These are phyloP conservation scores for Leucophora obtusa DNA, from an alignment of 2,888 invertebrate species.

Conservation along the genomic window DNA sequence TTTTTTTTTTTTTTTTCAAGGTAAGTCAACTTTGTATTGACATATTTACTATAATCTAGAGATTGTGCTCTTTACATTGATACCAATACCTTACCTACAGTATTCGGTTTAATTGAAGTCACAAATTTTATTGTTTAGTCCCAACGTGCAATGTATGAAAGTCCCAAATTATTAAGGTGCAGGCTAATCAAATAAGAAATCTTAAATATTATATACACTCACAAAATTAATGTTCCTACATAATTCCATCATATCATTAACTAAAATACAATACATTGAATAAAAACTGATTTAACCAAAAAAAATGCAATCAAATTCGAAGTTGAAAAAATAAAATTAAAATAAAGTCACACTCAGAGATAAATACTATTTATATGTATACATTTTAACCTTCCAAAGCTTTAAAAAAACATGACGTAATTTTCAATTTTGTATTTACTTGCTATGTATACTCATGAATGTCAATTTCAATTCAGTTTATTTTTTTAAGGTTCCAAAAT, in stretches of 20 bases:
- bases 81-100: too few species aligned
- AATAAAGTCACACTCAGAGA: constrained; percentile 24
- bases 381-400: constrained; percentile 57
- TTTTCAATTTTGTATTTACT: constrained; percentile 49
- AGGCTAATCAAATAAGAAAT: neutral
- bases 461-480: constrained; percentile 51
- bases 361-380: constrained; percentile 29
- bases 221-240: neutral
- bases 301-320: constrained; percentile 38
- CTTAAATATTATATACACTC: neutral
- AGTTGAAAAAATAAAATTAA: constrained; percentile 13
- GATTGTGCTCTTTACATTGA: too few species aligned
- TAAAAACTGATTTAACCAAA: constrained; percentile 38
- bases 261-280: constrained; percentile 1
- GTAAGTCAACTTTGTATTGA: too few species aligned
- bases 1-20: too few species aligned
- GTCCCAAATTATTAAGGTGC: neutral
- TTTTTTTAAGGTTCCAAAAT: constrained; percentile 38
- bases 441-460: constrained; percentile 52
- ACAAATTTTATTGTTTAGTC: too few species aligned
- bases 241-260: neutral
- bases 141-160: too few species aligned
- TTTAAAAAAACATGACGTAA: constrained; percentile 57
- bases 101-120: too few species aligned
- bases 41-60: too few species aligned